Evolutionary conservation across 2,797 vertebrate genomes (phyloP).

Genomic region (Mus spretus): DNA sequence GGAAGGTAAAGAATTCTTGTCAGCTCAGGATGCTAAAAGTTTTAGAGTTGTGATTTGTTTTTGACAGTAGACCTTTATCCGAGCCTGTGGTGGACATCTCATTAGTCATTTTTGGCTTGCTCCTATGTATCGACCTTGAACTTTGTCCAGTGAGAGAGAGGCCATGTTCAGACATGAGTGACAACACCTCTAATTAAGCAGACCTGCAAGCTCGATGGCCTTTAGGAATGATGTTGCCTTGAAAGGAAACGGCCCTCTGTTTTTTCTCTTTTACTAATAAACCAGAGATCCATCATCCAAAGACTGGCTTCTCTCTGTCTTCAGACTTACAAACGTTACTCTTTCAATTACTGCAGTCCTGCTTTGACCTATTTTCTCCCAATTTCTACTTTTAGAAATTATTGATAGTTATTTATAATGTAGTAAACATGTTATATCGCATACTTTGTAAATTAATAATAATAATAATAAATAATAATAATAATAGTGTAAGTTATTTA

Average conservation of each 20-base stretch:
- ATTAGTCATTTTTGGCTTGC: slow-evolving; percentile 70
- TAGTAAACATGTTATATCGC: neutral
- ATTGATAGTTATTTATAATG: neutral
- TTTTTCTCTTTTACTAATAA: neutral
- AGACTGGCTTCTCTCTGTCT: neutral
- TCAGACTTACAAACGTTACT: neutral
- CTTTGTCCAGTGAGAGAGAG: slow-evolving; percentile 63
- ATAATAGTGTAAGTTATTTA: neutral
- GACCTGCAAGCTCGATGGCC: neutral
- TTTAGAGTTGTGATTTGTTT: slow-evolving; percentile 40
- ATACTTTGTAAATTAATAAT: neutral
- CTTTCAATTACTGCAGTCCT: neutral
- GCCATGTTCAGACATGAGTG: slow-evolving; percentile 59
- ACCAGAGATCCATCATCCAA: neutral
- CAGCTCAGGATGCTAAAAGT: neutral
- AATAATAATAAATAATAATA: no score
- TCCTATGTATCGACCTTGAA: slow-evolving; percentile 22
- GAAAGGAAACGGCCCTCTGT: neutral
- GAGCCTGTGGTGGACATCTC: slow-evolving; percentile 46
- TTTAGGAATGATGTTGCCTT: slow-evolving; percentile 52
- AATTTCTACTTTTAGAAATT: neutral
- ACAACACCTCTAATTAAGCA: slow-evolving; percentile 74
- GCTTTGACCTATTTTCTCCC: neutral
- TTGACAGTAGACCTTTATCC: slow-evolving; percentile 46
- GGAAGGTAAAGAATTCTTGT: neutral